phyloP scores from a whole-genome alignment of 2,797 vertebrate species.

The Betta splendens region DNA sequence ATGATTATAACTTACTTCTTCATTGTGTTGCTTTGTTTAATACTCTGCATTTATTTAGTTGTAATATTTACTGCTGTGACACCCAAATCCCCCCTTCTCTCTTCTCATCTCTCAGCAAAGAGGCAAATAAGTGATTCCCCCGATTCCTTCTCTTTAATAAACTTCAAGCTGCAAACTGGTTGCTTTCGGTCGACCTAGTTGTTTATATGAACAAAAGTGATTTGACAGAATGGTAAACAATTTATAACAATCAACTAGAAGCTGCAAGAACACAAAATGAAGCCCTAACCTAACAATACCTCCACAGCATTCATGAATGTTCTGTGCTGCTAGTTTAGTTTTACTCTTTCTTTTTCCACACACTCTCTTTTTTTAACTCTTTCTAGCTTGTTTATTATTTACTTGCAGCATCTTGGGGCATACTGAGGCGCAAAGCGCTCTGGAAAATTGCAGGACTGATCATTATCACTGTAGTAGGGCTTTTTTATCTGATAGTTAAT shows the following conservation, averaged over 20 bases:
- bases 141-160: too few species aligned
- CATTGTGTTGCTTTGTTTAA: too few species aligned
- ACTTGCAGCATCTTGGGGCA: constrained; percentile 11
- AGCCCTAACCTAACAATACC: constrained; percentile 17
- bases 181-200: too few species aligned
- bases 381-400: constrained; percentile 35
- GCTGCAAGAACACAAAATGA: constrained; percentile 1
- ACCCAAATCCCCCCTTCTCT: too few species aligned
- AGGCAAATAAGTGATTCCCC: too few species aligned
- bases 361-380: constrained; percentile 17
- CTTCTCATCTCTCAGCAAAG: too few species aligned
- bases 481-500: constrained; percentile 50
- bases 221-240: constrained; percentile 2
- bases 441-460: constrained; percentile 45
- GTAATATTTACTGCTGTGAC: too few species aligned
- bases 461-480: constrained; percentile 35
- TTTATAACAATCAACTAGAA: constrained; percentile 17
- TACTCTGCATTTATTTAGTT: too few species aligned
- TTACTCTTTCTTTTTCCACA: constrained; percentile 6
- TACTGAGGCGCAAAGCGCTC: constrained; percentile 21
- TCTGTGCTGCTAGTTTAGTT: constrained; percentile 1
- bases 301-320: constrained; percentile 22
- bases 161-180: too few species aligned
- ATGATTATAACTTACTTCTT: too few species aligned
- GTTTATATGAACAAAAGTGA: too few species aligned